Percentiles rank a stretch among this genome's conserved stretches.
Evolutionary conservation across 1,140 invertebrate species (phyloP).

Genomic region (Sitodiplosis mosellana): DNA sequence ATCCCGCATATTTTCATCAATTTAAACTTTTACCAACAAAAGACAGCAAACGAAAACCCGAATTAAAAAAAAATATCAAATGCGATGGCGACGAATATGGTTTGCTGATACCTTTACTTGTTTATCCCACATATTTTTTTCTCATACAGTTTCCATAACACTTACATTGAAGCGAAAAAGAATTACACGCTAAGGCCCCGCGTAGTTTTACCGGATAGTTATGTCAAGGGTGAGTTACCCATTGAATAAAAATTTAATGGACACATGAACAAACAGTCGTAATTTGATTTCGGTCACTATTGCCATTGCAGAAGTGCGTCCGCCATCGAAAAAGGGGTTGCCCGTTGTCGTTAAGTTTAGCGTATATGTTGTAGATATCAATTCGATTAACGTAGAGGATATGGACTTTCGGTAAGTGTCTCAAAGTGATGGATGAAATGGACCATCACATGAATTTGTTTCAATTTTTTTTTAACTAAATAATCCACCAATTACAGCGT

Average conservation of each 20-base stretch:
- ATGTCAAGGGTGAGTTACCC: conserved; percentile 42
- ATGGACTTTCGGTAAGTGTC: conserved; percentile 59
- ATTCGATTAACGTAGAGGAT: conserved; percentile 70
- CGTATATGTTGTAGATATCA: conserved; percentile 64
- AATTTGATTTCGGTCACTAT: not conserved
- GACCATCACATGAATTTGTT: not conserved
- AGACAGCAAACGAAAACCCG: too few species aligned
- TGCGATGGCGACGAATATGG: too few species aligned
- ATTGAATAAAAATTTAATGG: not conserved
- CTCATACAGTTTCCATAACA: too few species aligned
- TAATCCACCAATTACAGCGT: conserved; percentile 39
- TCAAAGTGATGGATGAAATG: not conserved
- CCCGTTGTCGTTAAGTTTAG: conserved; percentile 56
- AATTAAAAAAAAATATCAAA: too few species aligned
- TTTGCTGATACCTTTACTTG: too few species aligned
- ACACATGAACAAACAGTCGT: conserved; percentile 2
- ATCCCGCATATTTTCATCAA: too few species aligned
- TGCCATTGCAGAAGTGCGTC: conserved; percentile 42
- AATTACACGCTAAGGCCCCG: conserved; percentile 42
- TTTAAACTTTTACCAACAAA: too few species aligned
- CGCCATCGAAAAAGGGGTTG: conserved; percentile 41
- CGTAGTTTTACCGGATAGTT: conserved; percentile 44
- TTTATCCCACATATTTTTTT: too few species aligned
- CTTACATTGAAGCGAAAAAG: conserved; percentile 26
- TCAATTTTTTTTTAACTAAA: conserved; percentile 12